phyloP scores from a whole-genome alignment of 2,113 vertebrate species.

The Hemiscyllium ocellatum region DNA sequence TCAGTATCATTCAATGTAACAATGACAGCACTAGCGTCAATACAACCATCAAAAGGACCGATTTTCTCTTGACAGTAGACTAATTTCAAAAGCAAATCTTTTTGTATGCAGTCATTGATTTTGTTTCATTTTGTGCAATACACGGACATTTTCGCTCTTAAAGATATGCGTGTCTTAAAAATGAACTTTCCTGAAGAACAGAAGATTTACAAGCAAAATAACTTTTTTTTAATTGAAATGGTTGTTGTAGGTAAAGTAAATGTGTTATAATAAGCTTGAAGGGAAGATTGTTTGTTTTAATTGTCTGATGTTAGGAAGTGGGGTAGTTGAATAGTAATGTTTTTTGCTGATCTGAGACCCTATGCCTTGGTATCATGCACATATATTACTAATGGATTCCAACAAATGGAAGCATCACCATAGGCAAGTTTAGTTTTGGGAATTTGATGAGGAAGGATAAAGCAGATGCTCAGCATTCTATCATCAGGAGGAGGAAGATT shows the following conservation, averaged over 20 bases:
- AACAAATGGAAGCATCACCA: not conserved
- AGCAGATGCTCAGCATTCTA: slow-evolving; percentile 21
- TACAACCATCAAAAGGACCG: not conserved
- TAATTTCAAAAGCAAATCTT: slow-evolving; percentile 13
- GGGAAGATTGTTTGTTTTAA: not conserved
- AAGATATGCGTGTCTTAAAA: not conserved
- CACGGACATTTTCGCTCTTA: not conserved
- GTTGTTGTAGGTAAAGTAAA: not conserved
- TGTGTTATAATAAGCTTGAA: not conserved
- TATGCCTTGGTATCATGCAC: not conserved
- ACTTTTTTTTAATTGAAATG: not conserved
- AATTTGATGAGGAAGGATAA: not conserved
- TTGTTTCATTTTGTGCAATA: not conserved
- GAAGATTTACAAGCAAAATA: not conserved
- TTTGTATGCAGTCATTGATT: not conserved
- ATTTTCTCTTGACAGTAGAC: slow-evolving; percentile 15
- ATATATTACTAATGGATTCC: slow-evolving; percentile 1
- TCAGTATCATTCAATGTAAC: not conserved
- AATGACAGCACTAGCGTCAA: not conserved
- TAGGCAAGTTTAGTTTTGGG: not conserved
- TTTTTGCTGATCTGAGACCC: not conserved
- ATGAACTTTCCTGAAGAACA: not conserved
- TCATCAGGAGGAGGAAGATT: slow-evolving; percentile 7
- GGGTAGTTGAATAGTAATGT: not conserved
- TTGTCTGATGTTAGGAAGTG: not conserved